Evolutionary conservation across 2,797 vertebrate genomes (phyloP).

Genomic region (Synaphobranchus kaupii): DNA sequence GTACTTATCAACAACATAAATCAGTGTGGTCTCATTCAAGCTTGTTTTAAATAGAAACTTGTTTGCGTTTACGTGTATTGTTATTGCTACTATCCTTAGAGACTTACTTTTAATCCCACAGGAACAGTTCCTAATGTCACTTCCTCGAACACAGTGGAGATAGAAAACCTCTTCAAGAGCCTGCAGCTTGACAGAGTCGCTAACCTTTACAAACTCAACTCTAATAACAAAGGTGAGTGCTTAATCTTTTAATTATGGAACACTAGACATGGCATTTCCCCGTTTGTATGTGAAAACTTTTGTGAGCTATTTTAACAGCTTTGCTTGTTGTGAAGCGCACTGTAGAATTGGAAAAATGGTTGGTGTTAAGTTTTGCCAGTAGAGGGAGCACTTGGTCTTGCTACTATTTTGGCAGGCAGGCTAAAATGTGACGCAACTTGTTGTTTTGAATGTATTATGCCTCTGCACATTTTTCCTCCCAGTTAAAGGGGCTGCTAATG

Average conservation of each 20-base stretch:
- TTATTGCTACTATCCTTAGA: neutral
- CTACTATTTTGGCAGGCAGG: neutral
- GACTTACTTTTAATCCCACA: neutral
- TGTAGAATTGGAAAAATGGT: neutral
- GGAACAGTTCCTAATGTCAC: conserved; percentile 39
- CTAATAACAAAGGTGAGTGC: conserved; percentile 42
- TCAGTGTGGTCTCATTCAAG: no score
- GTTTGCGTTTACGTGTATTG: no score
- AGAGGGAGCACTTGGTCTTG: neutral
- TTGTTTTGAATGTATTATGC: neutral
- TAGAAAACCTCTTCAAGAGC: conserved; percentile 54
- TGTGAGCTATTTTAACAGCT: neutral
- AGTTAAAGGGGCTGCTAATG: neutral
- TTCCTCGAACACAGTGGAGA: conserved; percentile 42
- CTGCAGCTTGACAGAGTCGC: conserved; percentile 51
- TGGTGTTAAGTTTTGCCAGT: neutral
- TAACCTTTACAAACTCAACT: conserved; percentile 45
- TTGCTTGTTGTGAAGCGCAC: neutral
- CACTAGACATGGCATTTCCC: neutral
- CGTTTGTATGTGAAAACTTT: neutral
- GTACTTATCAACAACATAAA: no score
- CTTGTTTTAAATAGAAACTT: no score
- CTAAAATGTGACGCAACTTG: neutral
- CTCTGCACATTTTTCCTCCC: neutral
- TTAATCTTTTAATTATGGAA: neutral